These are phyloP conservation scores for Hololepta plana DNA, from an alignment of 2,888 invertebrate genomes.

Conservation along the genomic window DNA sequence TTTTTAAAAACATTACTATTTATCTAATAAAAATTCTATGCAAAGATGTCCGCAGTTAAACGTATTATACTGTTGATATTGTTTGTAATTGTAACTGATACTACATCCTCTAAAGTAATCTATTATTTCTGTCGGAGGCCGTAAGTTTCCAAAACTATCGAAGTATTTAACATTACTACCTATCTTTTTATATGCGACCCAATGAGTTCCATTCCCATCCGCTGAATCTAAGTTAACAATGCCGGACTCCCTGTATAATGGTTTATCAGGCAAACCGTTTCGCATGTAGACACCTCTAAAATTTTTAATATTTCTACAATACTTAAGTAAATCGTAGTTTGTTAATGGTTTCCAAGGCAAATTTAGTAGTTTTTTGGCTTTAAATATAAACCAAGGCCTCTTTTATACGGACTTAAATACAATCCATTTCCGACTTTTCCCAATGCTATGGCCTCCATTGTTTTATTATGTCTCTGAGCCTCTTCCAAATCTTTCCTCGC, in stretches of 20 bases:
- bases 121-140: slow-evolving; percentile 7
- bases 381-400: slow-evolving; percentile 12
- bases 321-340: slow-evolving; percentile 11
- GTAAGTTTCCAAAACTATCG: slow-evolving; percentile 8
- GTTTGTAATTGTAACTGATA: slow-evolving; percentile 6
- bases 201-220: slow-evolving; percentile 17
- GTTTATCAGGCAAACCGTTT: slow-evolving; percentile 10
- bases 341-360: slow-evolving; percentile 12
- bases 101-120: slow-evolving; percentile 6
- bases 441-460: slow-evolving; percentile 15
- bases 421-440: slow-evolving; percentile 13
- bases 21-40: slow-evolving; percentile 5
- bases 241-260: slow-evolving; percentile 13
- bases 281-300: slow-evolving; percentile 16
- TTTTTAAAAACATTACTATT: too few species aligned
- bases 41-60: slow-evolving; percentile 7
- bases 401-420: slow-evolving; percentile 13
- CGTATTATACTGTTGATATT: slow-evolving; percentile 4
- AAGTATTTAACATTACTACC: slow-evolving; percentile 15
- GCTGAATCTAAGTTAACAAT: slow-evolving; percentile 17
- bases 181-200: slow-evolving; percentile 19
- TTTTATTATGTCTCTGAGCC: slow-evolving; percentile 14
- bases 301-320: slow-evolving; percentile 9
- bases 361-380: slow-evolving; percentile 11
- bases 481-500: slow-evolving; percentile 12